Conservation (phyloP, 2,888 invertebrate genomes). For the Podotricha telesiphe region DNA sequence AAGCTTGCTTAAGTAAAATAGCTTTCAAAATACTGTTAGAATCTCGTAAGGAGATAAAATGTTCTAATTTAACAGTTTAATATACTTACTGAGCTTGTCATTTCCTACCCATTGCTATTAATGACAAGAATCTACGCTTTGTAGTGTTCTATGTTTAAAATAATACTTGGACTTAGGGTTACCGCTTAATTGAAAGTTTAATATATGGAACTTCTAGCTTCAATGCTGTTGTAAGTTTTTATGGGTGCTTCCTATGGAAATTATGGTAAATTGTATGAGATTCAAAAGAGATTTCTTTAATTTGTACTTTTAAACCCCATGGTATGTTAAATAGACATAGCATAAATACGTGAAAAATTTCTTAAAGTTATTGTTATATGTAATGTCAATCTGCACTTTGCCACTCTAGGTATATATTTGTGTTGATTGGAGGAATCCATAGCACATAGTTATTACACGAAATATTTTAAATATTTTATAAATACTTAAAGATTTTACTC, state of each 20-base stretch:
- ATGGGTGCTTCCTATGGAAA: neutral
- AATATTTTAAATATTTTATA: neutral
- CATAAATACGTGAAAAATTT: neutral
- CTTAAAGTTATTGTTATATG: neutral
- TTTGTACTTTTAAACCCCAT: neutral
- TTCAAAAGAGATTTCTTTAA: neutral
- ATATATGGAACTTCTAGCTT: constrained; percentile 8
- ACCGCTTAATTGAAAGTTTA: constrained; percentile 13
- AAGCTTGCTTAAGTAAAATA: neutral
- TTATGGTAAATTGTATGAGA: constrained; percentile 11
- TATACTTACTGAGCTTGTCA: constrained; percentile 4
- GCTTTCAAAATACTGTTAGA: neutral
- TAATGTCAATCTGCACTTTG: neutral
- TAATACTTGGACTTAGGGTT: constrained; percentile 17
- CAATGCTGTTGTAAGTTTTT: constrained; percentile 16
- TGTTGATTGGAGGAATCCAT: neutral
- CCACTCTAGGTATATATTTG: neutral
- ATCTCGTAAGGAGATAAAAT: constrained; percentile 1
- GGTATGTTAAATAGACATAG: too few relatives aligned
- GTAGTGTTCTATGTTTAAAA: constrained; percentile 15
- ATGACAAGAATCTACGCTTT: constrained; percentile 10
- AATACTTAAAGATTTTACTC: neutral
- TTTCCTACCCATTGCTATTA: constrained; percentile 8
- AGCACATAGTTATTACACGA: neutral
- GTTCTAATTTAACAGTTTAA: neutral